Evolutionary conservation across 2,797 vertebrate genomes (phyloP).

Genomic region (Potorous gilbertii): DNA sequence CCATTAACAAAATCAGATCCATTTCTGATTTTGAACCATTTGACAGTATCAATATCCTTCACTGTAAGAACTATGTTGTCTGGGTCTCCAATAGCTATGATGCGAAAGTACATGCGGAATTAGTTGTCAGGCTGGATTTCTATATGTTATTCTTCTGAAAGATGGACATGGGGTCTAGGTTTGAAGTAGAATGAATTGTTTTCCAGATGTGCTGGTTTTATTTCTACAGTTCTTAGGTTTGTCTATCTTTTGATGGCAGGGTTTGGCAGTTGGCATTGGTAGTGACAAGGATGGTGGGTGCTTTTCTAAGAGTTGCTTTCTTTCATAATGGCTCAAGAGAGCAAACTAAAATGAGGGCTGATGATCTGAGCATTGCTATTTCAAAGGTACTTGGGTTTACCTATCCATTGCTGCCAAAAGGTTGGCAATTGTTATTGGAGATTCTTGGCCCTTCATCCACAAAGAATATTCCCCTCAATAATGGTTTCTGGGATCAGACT

Average conservation of each 20-base stretch:
- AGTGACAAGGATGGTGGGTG: not conserved
- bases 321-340: not conserved
- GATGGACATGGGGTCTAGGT: not conserved
- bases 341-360: not conserved
- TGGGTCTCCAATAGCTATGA: not conserved
- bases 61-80: not conserved
- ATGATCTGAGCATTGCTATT: not conserved
- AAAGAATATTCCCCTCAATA: not conserved
- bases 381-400: not conserved
- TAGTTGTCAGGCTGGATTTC: not conserved
- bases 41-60: not conserved
- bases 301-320: not conserved
- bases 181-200: not conserved
- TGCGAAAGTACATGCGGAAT: not conserved
- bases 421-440: not conserved
- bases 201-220: not conserved
- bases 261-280: not conserved
- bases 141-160: not conserved
- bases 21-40: not conserved
- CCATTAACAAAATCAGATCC: not conserved
- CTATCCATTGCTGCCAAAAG: not conserved
- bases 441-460: not conserved
- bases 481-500: not conserved
- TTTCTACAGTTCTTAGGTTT: not conserved
- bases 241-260: not conserved